Percentiles rank a stretch among this genome's conserved stretches.
Evolutionary conservation across 2,888 invertebrate genomes (phyloP).

Genomic region (Lumbricus terrestris): DNA sequence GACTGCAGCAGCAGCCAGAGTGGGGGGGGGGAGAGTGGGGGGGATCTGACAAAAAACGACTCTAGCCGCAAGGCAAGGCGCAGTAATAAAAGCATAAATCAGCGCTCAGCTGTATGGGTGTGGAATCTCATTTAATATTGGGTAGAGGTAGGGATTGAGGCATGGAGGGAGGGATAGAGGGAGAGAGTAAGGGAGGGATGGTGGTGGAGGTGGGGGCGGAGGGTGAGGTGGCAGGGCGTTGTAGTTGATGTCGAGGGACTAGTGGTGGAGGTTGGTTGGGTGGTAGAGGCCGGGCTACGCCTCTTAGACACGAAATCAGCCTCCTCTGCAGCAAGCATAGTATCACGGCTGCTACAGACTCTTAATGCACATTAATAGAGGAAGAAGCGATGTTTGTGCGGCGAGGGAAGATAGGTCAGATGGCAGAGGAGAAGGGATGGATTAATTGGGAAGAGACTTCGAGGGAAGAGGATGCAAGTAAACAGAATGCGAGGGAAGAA

Average conservation of each 20-base stretch:
- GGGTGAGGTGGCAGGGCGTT: neutral
- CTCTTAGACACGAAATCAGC: neutral
- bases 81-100: neutral
- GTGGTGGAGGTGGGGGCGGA: no score
- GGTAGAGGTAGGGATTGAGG: neutral
- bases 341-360: neutral
- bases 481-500: neutral
- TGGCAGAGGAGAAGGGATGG: neutral
- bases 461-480: neutral
- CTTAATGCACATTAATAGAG: neutral
- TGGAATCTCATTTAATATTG: neutral
- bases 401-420: neutral
- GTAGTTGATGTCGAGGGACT: no score
- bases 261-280: no score
- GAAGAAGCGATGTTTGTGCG: neutral
- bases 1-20: no score
- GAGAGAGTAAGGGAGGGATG: no score
- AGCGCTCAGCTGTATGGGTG: neutral
- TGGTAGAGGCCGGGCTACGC: neutral
- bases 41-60: neutral
- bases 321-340: neutral
- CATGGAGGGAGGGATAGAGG: neutral
- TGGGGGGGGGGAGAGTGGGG: no score
- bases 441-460: neutral
- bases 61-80: neutral